phyloP scores from a whole-genome alignment of 1,140 invertebrate genomes.

The Leptinotarsa defecta region DNA sequence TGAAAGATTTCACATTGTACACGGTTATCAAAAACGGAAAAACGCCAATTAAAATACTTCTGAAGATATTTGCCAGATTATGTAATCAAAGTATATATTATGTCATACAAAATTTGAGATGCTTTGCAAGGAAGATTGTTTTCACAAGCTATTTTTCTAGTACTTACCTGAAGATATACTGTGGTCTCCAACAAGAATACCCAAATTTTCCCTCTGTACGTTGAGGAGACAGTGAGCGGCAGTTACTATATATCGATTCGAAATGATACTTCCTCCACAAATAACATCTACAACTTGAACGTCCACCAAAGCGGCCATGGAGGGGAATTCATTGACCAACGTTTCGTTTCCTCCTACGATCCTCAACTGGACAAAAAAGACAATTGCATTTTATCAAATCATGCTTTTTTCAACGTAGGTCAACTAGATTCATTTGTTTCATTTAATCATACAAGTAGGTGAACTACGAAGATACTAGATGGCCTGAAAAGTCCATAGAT shows the following conservation, averaged over 20 bases:
- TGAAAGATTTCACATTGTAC: constrained; percentile 14
- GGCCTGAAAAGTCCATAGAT: too few relatives aligned
- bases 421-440: too few relatives aligned
- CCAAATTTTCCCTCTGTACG: constrained; percentile 42
- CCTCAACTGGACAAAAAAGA: constrained; percentile 39
- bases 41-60: too few relatives aligned
- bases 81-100: too few relatives aligned
- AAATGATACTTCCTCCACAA: constrained; percentile 71
- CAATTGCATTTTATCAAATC: too few relatives aligned
- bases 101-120: too few relatives aligned
- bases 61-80: too few relatives aligned
- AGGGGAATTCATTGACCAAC: constrained; percentile 67
- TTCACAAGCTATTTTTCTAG: not conserved
- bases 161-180: constrained; percentile 41
- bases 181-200: constrained; percentile 60
- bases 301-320: constrained; percentile 68
- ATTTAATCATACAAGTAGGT: too few relatives aligned
- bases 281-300: constrained; percentile 51
- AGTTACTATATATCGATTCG: constrained; percentile 65
- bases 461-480: too few relatives aligned
- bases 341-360: constrained; percentile 68
- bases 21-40: too few relatives aligned
- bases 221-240: constrained; percentile 69
- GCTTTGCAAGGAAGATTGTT: too few relatives aligned
- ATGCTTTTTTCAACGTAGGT: too few relatives aligned